Conservation (phyloP, 92 coral and sea anemone species). For the Ricordea florida region DNA sequence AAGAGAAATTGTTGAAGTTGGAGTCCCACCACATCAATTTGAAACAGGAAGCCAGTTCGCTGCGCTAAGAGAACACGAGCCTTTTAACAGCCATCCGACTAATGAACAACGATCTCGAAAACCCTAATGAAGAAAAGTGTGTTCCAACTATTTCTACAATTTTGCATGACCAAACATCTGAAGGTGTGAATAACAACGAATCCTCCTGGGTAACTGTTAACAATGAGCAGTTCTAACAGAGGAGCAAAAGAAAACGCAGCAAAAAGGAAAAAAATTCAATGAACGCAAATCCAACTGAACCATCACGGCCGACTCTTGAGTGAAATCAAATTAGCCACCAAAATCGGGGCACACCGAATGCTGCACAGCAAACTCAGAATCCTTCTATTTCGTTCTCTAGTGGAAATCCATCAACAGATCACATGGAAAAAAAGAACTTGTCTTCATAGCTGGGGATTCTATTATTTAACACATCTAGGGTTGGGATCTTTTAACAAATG, state of each 20-base stretch:
- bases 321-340: slow-evolving; percentile 3
- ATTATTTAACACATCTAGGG: slow-evolving; percentile 59
- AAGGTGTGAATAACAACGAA: not conserved
- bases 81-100: not conserved
- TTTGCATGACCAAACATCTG: slow-evolving; percentile 6
- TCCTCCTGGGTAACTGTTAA: slow-evolving; percentile 1
- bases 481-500: slow-evolving; percentile 37
- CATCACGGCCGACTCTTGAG: not conserved
- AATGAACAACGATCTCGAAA: not conserved
- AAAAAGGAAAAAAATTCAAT: not conserved
- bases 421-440: slow-evolving; percentile 7
- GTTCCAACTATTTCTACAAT: not conserved
- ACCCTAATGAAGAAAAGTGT: slow-evolving; percentile 8
- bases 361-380: slow-evolving; percentile 7
- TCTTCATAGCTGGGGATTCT: slow-evolving; percentile 56
- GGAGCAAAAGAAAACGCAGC: slow-evolving; percentile 1
- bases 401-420: slow-evolving; percentile 7
- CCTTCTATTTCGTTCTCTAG: slow-evolving; percentile 1
- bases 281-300: slow-evolving; percentile 14
- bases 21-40: slow-evolving; percentile 16
- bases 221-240: not conserved
- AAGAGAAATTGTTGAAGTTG: slow-evolving; percentile 17
- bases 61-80: slow-evolving; percentile 1
- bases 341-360: not conserved
- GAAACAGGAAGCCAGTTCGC: slow-evolving; percentile 4